Evolutionary conservation across 1,140 invertebrate genomes (phyloP), one percentile per base, ranked within the genome.

Genomic region (Monochamus saltuarius): DNA sequence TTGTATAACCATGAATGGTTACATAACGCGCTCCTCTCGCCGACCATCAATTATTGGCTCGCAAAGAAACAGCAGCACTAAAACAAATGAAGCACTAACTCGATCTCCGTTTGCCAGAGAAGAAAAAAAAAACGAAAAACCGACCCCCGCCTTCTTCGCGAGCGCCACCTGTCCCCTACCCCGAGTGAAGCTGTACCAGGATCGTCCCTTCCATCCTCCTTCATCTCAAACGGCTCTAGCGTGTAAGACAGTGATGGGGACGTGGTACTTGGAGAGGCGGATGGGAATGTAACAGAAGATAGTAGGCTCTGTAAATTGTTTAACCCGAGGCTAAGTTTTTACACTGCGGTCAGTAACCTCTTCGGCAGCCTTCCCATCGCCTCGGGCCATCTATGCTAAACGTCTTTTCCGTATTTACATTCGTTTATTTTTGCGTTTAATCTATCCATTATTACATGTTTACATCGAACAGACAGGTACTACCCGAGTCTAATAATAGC

Each of bases 161-260:
- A 53, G 51, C 51, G 51, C 51, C 51, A 53, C 51, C 51, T 53
- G 51, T 39, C 37, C 36, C 51, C 11, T 34, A n/a, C 22, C 40
- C 51, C 13, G 29, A 22, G 10, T 17, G 16, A 10, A 19, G n/a
- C 40, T n/a, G 29, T n/a, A 36, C 40, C 10, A 1, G 16, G 19
- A 38, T 39, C 11, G 35, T 4, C 10, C 39, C 37, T 19, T 40
- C 17, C 35, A 10, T 53, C 37, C 37, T 11, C 10, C 17, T 36
- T 17, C 4, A 4, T 40, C 16, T 10, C 16, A 39, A 13, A 11
- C 10, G 16, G 8, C 11, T 38, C 11, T 2, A 16, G 29, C 9
- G 17, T 9, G 17, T 22, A n/a, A 2, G 51, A 42, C 36, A 6
- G n/a, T 40, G 37, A 53, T 16, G 16, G n/a, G 19, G 14, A 17